Conservation (phyloP, 2,797 vertebrate genomes). For the Alectoris magna region DNA sequence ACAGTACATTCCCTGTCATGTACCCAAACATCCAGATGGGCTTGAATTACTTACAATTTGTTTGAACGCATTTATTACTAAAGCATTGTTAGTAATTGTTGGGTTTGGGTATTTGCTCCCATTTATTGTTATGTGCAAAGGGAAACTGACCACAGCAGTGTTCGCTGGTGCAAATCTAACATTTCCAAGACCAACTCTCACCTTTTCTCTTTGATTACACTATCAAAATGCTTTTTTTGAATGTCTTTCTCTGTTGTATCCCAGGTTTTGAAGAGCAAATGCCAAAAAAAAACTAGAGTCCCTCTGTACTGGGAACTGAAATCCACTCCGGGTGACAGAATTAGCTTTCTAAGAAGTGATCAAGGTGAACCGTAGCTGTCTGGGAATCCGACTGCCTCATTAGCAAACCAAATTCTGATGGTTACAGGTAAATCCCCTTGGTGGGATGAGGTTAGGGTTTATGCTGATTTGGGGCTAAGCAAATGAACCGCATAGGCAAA, state of each 20-base stretch:
- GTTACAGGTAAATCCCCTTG: conserved; percentile 65
- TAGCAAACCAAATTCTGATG: conserved; percentile 57
- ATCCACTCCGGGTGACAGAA: conserved; percentile 20
- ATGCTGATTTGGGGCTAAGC: conserved; percentile 57
- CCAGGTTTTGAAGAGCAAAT: neutral
- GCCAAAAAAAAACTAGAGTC: neutral
- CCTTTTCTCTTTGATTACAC: neutral
- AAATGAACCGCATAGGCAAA: conserved; percentile 61
- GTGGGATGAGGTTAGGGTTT: conserved; percentile 55
- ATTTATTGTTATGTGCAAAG: neutral
- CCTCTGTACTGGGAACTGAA: neutral
- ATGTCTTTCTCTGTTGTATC: fast-evolving
- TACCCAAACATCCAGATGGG: neutral
- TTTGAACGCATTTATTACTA: conserved; percentile 1
- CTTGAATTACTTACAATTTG: conserved; percentile 7
- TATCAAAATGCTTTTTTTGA: neutral
- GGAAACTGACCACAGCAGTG: conserved; percentile 1
- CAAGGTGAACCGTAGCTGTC: conserved; percentile 28
- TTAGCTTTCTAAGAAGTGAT: conserved; percentile 59
- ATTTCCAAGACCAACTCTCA: neutral
- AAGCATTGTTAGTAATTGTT: neutral
- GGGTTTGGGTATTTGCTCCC: neutral
- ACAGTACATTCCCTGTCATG: neutral
- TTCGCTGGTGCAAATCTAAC: neutral
- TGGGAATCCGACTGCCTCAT: conserved; percentile 57